Percentiles rank a stretch among this genome's conserved stretches.
Conservation (phyloP, 2,888 invertebrate genomes). For the Hypercompe scribonia region DNA sequence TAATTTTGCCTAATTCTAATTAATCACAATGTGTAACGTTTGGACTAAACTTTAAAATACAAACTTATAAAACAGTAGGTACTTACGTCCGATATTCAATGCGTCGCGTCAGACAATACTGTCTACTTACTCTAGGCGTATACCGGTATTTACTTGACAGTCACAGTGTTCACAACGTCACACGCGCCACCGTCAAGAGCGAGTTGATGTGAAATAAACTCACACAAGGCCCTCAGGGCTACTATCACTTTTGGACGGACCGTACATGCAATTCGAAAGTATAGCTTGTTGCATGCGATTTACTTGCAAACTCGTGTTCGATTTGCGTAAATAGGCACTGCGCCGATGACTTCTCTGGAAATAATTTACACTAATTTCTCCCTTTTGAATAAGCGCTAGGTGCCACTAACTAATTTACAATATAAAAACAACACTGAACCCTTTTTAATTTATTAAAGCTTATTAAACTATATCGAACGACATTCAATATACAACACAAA, state of each 20-base stretch:
- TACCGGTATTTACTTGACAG: no score
- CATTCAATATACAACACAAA: conserved; percentile 10
- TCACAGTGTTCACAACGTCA: no score
- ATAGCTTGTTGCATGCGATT: background rate
- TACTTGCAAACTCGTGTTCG: no score
- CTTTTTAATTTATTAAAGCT: background rate
- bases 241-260: background rate
- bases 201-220: no score
- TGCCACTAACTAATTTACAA: background rate
- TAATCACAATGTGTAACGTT: background rate
- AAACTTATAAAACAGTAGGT: background rate
- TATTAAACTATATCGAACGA: background rate
- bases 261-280: background rate
- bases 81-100: background rate
- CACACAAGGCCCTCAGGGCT: background rate
- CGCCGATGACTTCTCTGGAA: background rate
- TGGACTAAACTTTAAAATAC: background rate
- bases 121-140: no score
- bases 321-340: no score
- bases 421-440: background rate
- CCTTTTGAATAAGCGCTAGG: background rate
- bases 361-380: background rate
- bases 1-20: no score
- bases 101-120: no score
- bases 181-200: no score